phyloP scores from a whole-genome alignment of 2,797 vertebrate genomes.

The Epinephelus coioides region DNA sequence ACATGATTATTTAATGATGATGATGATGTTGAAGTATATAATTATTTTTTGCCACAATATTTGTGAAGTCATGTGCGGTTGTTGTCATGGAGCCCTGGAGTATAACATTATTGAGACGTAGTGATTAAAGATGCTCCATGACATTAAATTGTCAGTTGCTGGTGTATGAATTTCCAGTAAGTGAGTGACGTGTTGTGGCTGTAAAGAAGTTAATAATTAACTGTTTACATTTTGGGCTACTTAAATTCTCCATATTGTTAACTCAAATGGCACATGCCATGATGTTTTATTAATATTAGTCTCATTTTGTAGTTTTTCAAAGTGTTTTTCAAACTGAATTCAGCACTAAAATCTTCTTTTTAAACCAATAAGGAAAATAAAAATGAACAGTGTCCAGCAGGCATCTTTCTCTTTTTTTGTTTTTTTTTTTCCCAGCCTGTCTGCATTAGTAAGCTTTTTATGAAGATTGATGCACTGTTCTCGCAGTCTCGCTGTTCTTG shows the following conservation, averaged over 20 bases:
- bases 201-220: not conserved
- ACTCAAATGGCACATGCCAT: no score
- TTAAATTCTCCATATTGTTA: not conserved
- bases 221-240: not conserved
- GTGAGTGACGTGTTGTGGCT: not conserved
- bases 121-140: not conserved
- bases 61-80: not conserved
- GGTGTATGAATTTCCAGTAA: not conserved
- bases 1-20: slow-evolving; percentile 15
- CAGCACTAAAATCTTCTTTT: not conserved
- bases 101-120: not conserved
- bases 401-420: not conserved
- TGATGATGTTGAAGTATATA: not conserved
- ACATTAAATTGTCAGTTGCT: not conserved
- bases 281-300: not conserved
- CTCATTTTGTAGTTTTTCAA: not conserved
- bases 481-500: no score
- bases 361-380: not conserved
- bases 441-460: no score
- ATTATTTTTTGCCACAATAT: not conserved
- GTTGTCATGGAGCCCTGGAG: not conserved
- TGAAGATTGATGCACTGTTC: no score
- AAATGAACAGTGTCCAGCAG: not conserved
- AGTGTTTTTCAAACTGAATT: not conserved
- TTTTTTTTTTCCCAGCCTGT: no score